phyloP scores from a whole-genome alignment of 2,797 vertebrate species.

The Gymnopithys bicolor region DNA sequence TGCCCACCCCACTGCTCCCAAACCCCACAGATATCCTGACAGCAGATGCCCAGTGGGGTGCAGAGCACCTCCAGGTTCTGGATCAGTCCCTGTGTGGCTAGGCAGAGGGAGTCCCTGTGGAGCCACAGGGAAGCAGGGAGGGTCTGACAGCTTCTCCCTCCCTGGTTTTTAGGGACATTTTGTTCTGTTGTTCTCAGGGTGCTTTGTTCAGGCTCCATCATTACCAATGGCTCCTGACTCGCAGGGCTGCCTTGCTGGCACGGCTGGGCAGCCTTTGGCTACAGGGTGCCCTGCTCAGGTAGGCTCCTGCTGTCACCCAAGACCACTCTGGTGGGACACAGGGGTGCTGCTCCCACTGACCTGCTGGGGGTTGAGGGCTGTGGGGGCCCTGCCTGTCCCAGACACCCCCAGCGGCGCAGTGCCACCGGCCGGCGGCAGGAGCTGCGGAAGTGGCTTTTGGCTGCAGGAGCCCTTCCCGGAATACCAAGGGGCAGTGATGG shows the following conservation, averaged over 20 bases:
- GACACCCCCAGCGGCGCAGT: not conserved
- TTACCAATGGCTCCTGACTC: slow-evolving; percentile 34
- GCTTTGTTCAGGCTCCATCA: slow-evolving; percentile 4
- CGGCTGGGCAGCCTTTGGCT: not conserved
- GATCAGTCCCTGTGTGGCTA: not conserved
- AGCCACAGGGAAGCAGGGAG: not conserved
- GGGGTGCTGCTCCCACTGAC: not conserved
- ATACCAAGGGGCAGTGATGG: slow-evolving; percentile 53
- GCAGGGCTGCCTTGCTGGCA: slow-evolving; percentile 12
- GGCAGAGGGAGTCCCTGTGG: not conserved
- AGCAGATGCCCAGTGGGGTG: fast-evolving
- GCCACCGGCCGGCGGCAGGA: not conserved
- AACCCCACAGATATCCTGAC: not conserved
- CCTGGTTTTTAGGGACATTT: not conserved
- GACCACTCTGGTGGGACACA: not conserved
- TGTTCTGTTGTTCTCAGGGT: slow-evolving; percentile 18
- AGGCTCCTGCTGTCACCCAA: not conserved
- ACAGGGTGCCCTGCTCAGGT: not conserved
- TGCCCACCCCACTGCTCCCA: not conserved
- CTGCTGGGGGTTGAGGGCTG: not conserved
- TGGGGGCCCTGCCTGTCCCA: not conserved
- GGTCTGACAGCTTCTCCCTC: not conserved
- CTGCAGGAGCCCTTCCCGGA: slow-evolving; percentile 4
- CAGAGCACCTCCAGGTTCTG: not conserved
- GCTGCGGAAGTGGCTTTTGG: slow-evolving; percentile 49